Conservation (phyloP, 1,140 invertebrate genomes). For the Neodiprion virginianus region DNA sequence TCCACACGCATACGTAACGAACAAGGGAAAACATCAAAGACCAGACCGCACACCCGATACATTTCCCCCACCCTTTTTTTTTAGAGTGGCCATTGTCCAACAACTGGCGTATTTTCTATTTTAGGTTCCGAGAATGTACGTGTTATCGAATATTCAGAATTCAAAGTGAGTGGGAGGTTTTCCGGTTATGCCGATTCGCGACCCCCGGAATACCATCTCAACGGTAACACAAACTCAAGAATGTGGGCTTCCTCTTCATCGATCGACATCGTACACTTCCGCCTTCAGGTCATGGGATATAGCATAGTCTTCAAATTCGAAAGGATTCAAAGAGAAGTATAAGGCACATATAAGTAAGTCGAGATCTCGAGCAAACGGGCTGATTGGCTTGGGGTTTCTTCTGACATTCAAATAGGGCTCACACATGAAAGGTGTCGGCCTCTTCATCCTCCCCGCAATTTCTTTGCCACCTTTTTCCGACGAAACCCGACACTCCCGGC, state of each 20-base stretch:
- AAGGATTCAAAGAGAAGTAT: constrained; percentile 4
- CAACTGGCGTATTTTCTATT: not conserved
- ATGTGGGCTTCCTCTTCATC: not conserved
- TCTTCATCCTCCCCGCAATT: not conserved
- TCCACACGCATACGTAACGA: not conserved
- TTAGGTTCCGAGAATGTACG: too few species aligned
- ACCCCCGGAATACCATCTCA: not conserved
- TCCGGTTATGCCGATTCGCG: not conserved
- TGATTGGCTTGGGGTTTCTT: constrained; percentile 38
- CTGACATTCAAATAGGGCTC: constrained; percentile 56
- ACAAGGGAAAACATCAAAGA: not conserved
- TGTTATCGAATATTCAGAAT: not conserved
- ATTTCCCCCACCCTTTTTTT: not conserved
- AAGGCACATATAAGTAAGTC: not conserved
- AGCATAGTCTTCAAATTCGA: constrained; percentile 2
- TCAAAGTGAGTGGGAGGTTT: not conserved
- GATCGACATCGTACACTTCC: not conserved
- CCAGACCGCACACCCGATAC: not conserved
- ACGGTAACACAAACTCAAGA: too few species aligned
- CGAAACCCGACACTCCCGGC: not conserved
- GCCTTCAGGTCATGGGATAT: not conserved
- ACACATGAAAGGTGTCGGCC: constrained; percentile 40
- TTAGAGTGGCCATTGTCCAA: not conserved
- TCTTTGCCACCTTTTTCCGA: not conserved
- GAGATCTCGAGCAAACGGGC: constrained; percentile 9